Conservation (phyloP, 2,113 vertebrate species). For the Eidolon helvum region DNA sequence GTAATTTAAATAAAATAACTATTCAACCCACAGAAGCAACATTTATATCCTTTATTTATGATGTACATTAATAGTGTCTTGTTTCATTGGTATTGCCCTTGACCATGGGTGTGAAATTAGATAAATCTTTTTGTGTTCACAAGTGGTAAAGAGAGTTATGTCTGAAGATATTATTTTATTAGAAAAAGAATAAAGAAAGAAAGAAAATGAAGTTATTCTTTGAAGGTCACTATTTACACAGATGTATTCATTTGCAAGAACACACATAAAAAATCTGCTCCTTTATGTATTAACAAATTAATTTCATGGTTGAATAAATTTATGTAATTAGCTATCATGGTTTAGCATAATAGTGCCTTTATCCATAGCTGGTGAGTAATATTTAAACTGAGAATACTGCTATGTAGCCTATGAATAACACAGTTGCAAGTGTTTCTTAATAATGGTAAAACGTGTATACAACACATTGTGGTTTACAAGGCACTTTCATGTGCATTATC, state of each 20-base stretch:
- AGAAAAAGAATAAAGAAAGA: conserved; percentile 27
- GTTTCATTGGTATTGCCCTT: conserved; percentile 26
- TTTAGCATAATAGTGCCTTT: conserved; percentile 17
- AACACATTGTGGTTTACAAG: background rate
- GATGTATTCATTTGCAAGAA: conserved; percentile 65
- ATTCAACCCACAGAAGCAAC: background rate
- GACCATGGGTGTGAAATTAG: conserved; percentile 33
- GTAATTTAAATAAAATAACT: conserved; percentile 31
- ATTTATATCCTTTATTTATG: background rate
- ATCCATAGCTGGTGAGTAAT: conserved; percentile 28
- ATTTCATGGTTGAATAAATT: conserved; percentile 65
- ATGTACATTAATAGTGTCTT: background rate
- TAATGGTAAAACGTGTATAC: background rate
- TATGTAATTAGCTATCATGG: conserved; percentile 64
- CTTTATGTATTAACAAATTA: conserved; percentile 67
- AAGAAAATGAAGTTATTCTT: background rate
- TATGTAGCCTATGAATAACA: background rate
- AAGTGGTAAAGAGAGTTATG: conserved; percentile 32
- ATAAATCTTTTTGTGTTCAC: conserved; percentile 12
- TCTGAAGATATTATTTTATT: conserved; percentile 49
- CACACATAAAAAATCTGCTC: conserved; percentile 39
- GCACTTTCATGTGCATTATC: background rate
- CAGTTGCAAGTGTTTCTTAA: conserved; percentile 18
- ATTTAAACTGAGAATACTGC: conserved; percentile 53
- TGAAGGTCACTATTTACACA: conserved; percentile 61